Evolutionary conservation across 2,113 vertebrate genomes (phyloP).

Genomic region (Cryptoleucopteryx plumbea): DNA sequence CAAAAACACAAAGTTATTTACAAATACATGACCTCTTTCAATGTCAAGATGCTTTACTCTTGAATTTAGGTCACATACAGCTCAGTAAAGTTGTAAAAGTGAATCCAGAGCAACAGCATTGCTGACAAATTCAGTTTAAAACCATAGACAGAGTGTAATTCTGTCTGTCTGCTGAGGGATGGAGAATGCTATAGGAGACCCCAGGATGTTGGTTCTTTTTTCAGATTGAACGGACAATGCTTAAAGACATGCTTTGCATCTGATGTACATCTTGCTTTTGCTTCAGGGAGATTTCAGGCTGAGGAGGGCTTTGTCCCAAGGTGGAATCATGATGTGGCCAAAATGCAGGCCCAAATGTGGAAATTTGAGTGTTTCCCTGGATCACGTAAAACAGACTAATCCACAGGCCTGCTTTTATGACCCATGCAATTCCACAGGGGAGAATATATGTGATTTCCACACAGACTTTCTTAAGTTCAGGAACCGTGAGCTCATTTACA

Average conservation of each 20-base stretch:
- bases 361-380: not conserved
- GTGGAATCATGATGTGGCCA: not conserved
- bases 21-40: not conserved
- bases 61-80: not conserved
- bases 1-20: not conserved
- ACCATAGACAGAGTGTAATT: not conserved
- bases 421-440: not conserved
- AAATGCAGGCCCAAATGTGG: not conserved
- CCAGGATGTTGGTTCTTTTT: not conserved
- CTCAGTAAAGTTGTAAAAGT: not conserved
- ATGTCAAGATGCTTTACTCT: not conserved
- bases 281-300: not conserved
- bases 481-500: not conserved
- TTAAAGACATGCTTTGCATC: not conserved
- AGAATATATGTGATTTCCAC: not conserved
- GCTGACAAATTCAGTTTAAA: not conserved
- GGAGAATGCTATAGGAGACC: not conserved
- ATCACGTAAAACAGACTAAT: not conserved
- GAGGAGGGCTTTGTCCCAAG: not conserved
- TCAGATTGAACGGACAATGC: accelerated
- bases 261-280: not conserved
- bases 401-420: not conserved
- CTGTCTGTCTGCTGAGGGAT: not conserved
- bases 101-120: not conserved
- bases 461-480: not conserved